Percentiles rank a stretch among this genome's conserved stretches.
Evolutionary conservation across 2,797 vertebrate genomes (phyloP).

Genomic region (Dendrocincla fuliginosa): DNA sequence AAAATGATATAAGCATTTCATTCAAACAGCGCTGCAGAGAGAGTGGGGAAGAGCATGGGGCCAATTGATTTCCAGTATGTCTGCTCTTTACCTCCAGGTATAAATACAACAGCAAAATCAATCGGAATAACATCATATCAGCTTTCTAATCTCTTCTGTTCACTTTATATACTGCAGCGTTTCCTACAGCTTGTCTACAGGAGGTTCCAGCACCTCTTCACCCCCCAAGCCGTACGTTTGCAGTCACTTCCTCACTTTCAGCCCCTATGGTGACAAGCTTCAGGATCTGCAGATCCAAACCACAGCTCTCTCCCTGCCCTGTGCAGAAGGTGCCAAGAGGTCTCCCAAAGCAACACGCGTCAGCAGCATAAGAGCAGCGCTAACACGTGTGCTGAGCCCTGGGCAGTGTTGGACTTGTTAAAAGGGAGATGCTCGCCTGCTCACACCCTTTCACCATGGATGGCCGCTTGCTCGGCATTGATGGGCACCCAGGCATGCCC

Average conservation of each 20-base stretch:
- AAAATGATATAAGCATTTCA: constrained; percentile 80
- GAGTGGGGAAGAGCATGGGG: constrained; percentile 33
- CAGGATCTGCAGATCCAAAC: not conserved
- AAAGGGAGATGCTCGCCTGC: not conserved
- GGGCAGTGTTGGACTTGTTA: not conserved
- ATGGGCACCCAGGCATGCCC: not conserved
- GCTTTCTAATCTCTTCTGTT: constrained; percentile 72
- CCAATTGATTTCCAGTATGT: constrained; percentile 74
- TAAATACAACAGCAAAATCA: constrained; percentile 78
- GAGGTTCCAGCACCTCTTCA: not conserved
- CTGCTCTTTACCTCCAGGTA: constrained; percentile 75
- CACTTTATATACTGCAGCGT: constrained; percentile 48
- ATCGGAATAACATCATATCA: constrained; percentile 73
- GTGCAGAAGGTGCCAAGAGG: rapidly evolving
- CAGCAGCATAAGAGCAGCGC: rapidly evolving
- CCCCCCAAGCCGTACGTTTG: rapidly evolving
- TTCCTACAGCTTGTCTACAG: constrained; percentile 32
- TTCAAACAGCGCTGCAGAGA: constrained; percentile 40
- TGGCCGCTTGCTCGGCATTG: rapidly evolving
- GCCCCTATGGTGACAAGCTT: not conserved
- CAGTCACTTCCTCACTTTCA: rapidly evolving
- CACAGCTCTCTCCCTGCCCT: not conserved
- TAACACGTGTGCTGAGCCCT: not conserved
- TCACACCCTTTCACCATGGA: rapidly evolving
- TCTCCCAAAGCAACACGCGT: rapidly evolving